Percentiles rank a stretch among this genome's conserved stretches.
phyloP scores from a whole-genome alignment of 2,888 invertebrate species.

The Lasiommata megera region DNA sequence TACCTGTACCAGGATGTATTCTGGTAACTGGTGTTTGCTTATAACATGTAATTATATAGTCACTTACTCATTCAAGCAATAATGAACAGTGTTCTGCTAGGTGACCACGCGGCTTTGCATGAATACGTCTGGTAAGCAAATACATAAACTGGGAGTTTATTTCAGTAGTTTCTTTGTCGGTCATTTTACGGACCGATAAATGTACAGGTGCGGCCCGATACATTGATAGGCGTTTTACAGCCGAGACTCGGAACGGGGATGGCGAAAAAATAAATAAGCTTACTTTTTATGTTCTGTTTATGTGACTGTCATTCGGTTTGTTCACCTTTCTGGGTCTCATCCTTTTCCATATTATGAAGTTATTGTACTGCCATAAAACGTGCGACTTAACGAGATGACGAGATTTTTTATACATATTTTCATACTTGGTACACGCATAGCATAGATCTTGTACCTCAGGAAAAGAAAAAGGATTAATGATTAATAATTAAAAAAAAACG shows the following conservation, averaged over 20 bases:
- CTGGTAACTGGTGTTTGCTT: too few relatives aligned
- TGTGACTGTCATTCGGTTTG: slow-evolving; percentile 3
- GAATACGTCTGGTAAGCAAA: slow-evolving; percentile 4
- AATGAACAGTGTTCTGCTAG: background rate
- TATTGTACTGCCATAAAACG: background rate
- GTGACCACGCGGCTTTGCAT: background rate
- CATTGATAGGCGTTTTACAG: slow-evolving; percentile 46
- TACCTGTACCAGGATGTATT: too few relatives aligned
- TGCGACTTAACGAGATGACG: too few relatives aligned
- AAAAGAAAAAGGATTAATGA: too few relatives aligned
- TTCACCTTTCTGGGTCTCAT: slow-evolving; percentile 7
- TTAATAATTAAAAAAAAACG: too few relatives aligned
- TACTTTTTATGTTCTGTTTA: slow-evolving; percentile 16
- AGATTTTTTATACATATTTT: too few relatives aligned
- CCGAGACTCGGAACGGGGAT: slow-evolving; percentile 40
- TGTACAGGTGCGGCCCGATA: slow-evolving; percentile 39
- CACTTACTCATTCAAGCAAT: background rate
- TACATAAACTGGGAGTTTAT: slow-evolving; percentile 15
- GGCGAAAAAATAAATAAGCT: slow-evolving; percentile 41
- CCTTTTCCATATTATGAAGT: background rate
- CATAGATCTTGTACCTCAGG: too few relatives aligned
- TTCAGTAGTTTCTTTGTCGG: slow-evolving; percentile 17
- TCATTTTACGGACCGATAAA: slow-evolving; percentile 28
- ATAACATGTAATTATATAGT: too few relatives aligned
- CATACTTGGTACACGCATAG: too few relatives aligned